Evolutionary conservation across 2,113 vertebrate genomes (phyloP), one percentile per base, ranked within the genome.

Genomic region (Petroica traversi): DNA sequence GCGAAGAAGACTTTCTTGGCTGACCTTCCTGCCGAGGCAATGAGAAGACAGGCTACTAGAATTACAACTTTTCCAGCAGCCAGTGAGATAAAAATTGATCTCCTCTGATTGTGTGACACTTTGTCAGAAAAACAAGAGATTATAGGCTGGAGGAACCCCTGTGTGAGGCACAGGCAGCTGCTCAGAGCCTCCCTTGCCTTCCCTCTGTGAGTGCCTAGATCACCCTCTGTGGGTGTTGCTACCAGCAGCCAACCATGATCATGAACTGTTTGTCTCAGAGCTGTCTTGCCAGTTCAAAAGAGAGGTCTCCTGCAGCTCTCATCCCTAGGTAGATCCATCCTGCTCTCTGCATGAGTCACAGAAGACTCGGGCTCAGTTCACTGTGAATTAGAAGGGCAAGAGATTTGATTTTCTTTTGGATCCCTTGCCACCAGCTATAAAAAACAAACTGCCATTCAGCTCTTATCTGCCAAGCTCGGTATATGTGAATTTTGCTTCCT

Each of bases 401-500:
- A 28, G 5, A 92, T 96, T 88, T 88, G 58, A 92, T 97, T 97
- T 91, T 95, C 71, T 79, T 95, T 96, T 84, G 88, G 74, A 92
- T 87, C 75, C 69, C 91, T 97, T 91, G 88, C 94, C 69, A 92
- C 73, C 82, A 88, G 80, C 85, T 96, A 92, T 95, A 80, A 95
- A 97, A 97, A 94, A 96, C 96, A 96, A 82, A n/a, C 94, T 92
- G 68, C 96, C 91, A 92, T 96, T 97, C 97, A 98, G 89, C 87
- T 97, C 98, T 98, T 98, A 98, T 98, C 98, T 98, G 94, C 92
- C 93, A 88, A 97, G 92, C 88, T 97, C 95, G 91, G 97, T 97
- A 98, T 98, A 97, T 97, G 97, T 87, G 97, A 96, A 97, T 97
- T 97, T 97, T 93, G 92, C 91, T 98, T 98, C 98, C 98, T 98